Evolutionary conservation across 2,888 invertebrate species (phyloP), one percentile per base, ranked within the genome.

Genomic region (Caenorhabditis angaria): DNA sequence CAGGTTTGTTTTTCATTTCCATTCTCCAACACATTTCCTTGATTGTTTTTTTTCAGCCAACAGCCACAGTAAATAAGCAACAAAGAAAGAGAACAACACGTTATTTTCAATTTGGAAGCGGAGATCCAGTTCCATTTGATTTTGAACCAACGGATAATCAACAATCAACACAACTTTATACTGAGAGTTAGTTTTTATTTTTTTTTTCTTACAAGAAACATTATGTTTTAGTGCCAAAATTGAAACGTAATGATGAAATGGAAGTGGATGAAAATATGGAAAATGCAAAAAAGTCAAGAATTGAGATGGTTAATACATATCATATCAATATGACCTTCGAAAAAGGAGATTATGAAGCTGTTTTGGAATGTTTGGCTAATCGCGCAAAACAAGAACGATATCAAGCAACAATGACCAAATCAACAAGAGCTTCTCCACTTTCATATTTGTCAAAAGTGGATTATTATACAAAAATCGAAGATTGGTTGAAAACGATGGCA

Each of bases 171-270:
- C 1, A n/a, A 24, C 35, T 27, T 64, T 29, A 27, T 58, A 28
- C 65, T 65, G 27, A 59, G 65, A 48, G n/a, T 22, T 29, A 35
- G 28, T 54, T 2, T 8, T 54, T 8, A 50, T 54, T 27, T 27
- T 25, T 5, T 22, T 41, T 50, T 1, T 2, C 10, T 10, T 25
- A 64, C 25, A 57, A 50, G 29, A 10, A n/a, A 18, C 25, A 8
- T 51, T 29, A 29, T 20, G 6, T 35, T 56, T 32, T 20, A 35
- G 56, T 35, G 32, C 22, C 35, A 18, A 10, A 5, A 24, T 12
- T 25, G 53, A 32, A 14, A 14, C 20, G 8, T 1, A 35, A 14
- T 28, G 50, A 55, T 20, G 63, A 56, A 28, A 56, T 47, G 27
- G 53, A 61, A 20, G 51, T 29, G 20, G 53, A 61, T 50, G 53